A percentile compares a stretch with the other conserved stretches of the same genome.
Evolutionary conservation across 1,140 invertebrate species (phyloP).

Genomic region (Aphidius ervi): DNA sequence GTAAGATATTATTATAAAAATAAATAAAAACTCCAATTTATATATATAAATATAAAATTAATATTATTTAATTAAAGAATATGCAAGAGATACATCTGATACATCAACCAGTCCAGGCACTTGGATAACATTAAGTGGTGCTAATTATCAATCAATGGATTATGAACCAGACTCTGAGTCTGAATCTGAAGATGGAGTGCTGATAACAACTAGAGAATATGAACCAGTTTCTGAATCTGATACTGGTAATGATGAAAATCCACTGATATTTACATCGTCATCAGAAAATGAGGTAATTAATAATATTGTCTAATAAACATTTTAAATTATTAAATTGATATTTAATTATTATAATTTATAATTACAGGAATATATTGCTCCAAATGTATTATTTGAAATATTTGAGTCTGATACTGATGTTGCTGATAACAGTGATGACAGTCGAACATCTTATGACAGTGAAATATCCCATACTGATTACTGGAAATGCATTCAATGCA

Average conservation of each 20-base stretch:
- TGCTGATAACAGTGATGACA: conserved; percentile 57
- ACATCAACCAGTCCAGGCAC: conserved; percentile 19
- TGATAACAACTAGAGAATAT: too few relatives aligned
- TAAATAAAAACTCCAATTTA: too few relatives aligned
- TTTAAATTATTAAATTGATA: too few relatives aligned
- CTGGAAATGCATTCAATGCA: conserved; percentile 61
- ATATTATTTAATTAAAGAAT: conserved; percentile 20
- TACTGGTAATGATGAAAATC: conserved; percentile 9
- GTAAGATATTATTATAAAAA: conserved; percentile 8
- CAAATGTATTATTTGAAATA: conserved; percentile 28
- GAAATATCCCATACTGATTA: conserved; percentile 58
- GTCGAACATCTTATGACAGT: conserved; percentile 51
- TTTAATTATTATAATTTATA: too few relatives aligned
- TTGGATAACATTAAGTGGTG: conserved; percentile 15
- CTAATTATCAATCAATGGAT: too few relatives aligned
- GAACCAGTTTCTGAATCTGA: conserved; percentile 16
- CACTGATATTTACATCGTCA: conserved; percentile 20
- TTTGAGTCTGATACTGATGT: conserved; percentile 33
- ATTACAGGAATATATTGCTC: conserved; percentile 34
- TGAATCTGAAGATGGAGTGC: too few relatives aligned
- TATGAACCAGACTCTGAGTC: too few relatives aligned
- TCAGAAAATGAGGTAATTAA: conserved; percentile 22
- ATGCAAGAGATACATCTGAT: conserved; percentile 24
- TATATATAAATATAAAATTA: background rate
- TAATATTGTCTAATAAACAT: too few relatives aligned